Evolutionary conservation across 2,797 vertebrate species (phyloP).

Genomic region (Microctenopoma stevenorrisi): DNA sequence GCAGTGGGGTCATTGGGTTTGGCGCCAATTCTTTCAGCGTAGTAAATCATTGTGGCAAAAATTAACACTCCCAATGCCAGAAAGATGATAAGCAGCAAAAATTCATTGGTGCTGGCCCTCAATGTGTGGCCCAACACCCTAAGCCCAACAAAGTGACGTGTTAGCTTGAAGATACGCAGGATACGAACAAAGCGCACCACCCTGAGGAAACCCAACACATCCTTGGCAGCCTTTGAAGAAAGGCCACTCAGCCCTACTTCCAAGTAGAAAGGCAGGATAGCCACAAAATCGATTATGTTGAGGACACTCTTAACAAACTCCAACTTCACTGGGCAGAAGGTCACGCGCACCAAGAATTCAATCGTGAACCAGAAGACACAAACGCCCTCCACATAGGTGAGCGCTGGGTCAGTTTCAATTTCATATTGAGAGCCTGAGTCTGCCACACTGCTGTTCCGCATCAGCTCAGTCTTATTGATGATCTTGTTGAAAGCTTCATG

Average conservation of each 20-base stretch:
- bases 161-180: constrained; percentile 98
- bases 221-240: constrained; percentile 97
- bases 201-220: constrained; percentile 96
- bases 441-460: constrained; percentile 83
- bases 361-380: constrained; percentile 99
- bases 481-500: constrained; percentile 98
- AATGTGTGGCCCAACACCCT: constrained; percentile 96
- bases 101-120: constrained; percentile 96
- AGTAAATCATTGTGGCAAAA: constrained; percentile 99
- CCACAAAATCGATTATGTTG: constrained; percentile 99
- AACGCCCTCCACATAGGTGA: constrained; percentile 96
- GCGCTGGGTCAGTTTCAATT: constrained; percentile 95
- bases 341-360: constrained; percentile 95
- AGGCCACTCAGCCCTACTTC: constrained; percentile 96
- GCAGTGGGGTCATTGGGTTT: constrained; percentile 94
- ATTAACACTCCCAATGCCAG: constrained; percentile 96
- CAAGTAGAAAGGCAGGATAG: constrained; percentile 96
- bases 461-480: constrained; percentile 93
- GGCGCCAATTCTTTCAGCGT: constrained; percentile 95
- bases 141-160: constrained; percentile 95
- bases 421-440: constrained; percentile 89
- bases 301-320: constrained; percentile 96
- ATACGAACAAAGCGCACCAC: constrained; percentile 98
- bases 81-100: constrained; percentile 98
- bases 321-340: constrained; percentile 97